phyloP scores from a whole-genome alignment of 1,140 invertebrate genomes.

The Himalopsyche phryganea region DNA sequence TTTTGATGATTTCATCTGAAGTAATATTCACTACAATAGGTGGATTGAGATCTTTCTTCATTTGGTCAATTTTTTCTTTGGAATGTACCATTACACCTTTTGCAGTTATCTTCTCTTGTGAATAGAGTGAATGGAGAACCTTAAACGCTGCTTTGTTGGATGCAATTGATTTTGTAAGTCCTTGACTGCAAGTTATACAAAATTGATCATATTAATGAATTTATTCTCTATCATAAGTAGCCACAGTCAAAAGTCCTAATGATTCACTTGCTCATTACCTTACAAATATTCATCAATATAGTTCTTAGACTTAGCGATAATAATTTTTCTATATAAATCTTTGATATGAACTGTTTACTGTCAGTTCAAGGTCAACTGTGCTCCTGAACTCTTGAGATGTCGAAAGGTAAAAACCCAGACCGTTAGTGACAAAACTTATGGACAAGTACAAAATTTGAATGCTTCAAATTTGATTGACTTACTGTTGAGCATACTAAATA shows the following conservation, averaged over 20 bases:
- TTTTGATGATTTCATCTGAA: not conserved
- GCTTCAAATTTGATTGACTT: no score
- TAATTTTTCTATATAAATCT: not conserved
- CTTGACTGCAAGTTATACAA: conserved; percentile 18
- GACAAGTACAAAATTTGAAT: no score
- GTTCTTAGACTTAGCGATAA: no score
- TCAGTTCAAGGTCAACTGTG: no score
- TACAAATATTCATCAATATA: not conserved
- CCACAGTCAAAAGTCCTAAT: not conserved
- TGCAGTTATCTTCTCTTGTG: conserved; percentile 35
- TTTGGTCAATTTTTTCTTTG: conserved; percentile 33
- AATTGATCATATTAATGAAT: not conserved
- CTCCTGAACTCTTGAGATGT: no score
- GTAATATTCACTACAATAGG: conserved; percentile 29
- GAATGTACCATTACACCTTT: conserved; percentile 38
- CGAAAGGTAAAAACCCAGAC: no score
- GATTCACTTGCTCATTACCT: not conserved
- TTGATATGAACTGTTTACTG: not conserved
- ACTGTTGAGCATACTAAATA: no score
- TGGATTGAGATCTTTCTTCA: conserved; percentile 32
- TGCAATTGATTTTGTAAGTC: conserved; percentile 38
- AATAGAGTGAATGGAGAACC: conserved; percentile 36
- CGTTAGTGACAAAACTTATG: no score
- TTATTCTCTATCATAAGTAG: not conserved
- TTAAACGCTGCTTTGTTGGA: conserved; percentile 35